Base-by-base conservation (phyloP, 64 coral and sea anemone species). In the Orbicella faveolata region DNA sequence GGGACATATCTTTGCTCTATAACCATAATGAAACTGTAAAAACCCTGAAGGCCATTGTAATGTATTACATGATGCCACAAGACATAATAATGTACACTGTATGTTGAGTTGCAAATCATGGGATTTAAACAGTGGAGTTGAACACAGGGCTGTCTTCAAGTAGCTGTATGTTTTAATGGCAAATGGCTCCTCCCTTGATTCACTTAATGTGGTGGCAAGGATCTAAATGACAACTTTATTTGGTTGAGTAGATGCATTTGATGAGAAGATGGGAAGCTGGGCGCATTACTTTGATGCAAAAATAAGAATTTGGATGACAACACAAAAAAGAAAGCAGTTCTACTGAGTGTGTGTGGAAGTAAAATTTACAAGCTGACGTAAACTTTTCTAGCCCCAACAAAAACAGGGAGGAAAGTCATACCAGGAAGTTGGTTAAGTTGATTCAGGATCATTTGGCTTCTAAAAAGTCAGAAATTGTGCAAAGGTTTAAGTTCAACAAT, bases 401-500 rank as follows among this genome's bases (percentile, higher is more conserved):
- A 54, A 78, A 52, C 76, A 20, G 20, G 21, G 21, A 9, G 17
- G 53, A 53, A 78, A 54, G 48, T 53, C 41, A 4, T 78, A 78
- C 11, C 41, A 52, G 41, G 76, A 30, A 53, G 5, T 11, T 78
- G 21, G 48, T 54, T 15, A 78, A 51, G 48, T 17, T 78, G 4
- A 54, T 54, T 9, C 76, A 52, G 76, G 76, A 78, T 53, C 76
- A 78, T 78, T 78, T 53, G 5, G 48, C 21, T 17, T 44, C 76
- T 2, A 78, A 78, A 54, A 41, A 4, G 3, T 78, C 76, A 21
- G 76, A 52, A 53, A 78, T 78, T 54, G 44, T 52, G 5, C 76
- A 78, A 78, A 52, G 76, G 48, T 52, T 78, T 23, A 78, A 78
- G 76, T 74, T 74, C 2, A 74, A 74, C 23, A 74, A 26, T 14